Conservation (phyloP, 2,113 vertebrate genomes). For the Ceratotherium simum region DNA sequence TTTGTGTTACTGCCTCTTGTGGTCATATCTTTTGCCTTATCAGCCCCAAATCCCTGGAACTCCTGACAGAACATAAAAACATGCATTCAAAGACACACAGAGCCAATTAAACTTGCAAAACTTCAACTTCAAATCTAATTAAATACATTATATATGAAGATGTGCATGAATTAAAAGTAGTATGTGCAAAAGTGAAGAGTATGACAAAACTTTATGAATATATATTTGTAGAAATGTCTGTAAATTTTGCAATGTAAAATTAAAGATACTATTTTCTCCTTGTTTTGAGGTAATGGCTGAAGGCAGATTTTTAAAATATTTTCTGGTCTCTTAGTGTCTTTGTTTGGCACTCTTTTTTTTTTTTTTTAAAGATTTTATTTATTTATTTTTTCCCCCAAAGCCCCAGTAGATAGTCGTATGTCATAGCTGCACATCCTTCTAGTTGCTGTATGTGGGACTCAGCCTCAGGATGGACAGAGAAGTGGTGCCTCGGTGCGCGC, state of each 20-base stretch:
- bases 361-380: too few relatives aligned
- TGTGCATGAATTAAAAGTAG: neutral
- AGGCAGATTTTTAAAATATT: conserved; percentile 57
- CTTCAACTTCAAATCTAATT: neutral
- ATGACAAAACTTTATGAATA: neutral
- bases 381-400: too few relatives aligned
- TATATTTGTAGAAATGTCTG: neutral
- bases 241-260: conserved; percentile 40
- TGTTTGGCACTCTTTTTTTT: conserved; percentile 45
- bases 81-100: neutral
- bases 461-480: too few relatives aligned
- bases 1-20: neutral
- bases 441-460: too few relatives aligned
- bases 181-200: neutral
- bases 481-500: too few relatives aligned
- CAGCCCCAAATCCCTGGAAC: neutral
- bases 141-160: neutral
- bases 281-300: conserved; percentile 22
- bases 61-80: conserved; percentile 7
- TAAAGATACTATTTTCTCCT: conserved; percentile 55
- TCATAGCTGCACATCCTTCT: too few relatives aligned
- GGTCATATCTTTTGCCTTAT: neutral
- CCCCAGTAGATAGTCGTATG: too few relatives aligned
- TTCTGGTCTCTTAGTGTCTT: neutral
- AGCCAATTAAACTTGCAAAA: conserved; percentile 38